Conservation (phyloP, 2,888 invertebrate species). For the Prenolepis imparis region DNA sequence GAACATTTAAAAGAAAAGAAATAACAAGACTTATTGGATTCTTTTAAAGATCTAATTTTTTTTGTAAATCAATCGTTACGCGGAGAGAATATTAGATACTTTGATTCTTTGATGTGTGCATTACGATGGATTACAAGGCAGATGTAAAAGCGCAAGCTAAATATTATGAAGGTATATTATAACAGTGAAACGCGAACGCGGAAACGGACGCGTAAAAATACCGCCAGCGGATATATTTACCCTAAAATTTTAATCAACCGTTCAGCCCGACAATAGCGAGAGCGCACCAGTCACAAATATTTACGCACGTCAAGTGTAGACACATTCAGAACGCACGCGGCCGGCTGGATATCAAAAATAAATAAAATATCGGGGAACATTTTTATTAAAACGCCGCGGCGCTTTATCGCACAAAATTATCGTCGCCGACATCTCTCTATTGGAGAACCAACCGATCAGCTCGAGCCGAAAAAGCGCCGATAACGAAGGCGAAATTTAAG, state of each 20-base stretch:
- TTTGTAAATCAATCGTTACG: background rate
- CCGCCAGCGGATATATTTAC: conserved; percentile 53
- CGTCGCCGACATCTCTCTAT: conserved; percentile 42
- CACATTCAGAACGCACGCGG: conserved; percentile 56
- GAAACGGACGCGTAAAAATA: conserved; percentile 54
- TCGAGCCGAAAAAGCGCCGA: conserved; percentile 12
- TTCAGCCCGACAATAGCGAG: conserved; percentile 56
- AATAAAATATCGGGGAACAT: conserved; percentile 55
- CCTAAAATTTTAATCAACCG: conserved; percentile 58
- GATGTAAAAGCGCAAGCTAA: conserved; percentile 48
- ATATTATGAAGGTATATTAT: conserved; percentile 56
- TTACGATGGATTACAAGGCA: conserved; percentile 33
- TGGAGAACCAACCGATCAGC: background rate
- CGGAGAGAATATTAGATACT: background rate
- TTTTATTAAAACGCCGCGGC: conserved; percentile 55
- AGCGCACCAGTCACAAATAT: conserved; percentile 57
- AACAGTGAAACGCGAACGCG: conserved; percentile 48
- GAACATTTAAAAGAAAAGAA: background rate
- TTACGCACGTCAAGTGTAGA: conserved; percentile 57
- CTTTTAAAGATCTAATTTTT: background rate
- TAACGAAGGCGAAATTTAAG: conserved; percentile 20
- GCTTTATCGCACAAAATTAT: conserved; percentile 54
- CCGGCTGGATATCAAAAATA: conserved; percentile 54
- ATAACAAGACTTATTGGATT: background rate
- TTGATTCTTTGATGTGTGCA: background rate